Percentiles rank a stretch among this genome's conserved stretches.
These are phyloP conservation scores for Drosophila differens DNA, from an alignment of 2,888 invertebrate species.

Conservation along the genomic window DNA sequence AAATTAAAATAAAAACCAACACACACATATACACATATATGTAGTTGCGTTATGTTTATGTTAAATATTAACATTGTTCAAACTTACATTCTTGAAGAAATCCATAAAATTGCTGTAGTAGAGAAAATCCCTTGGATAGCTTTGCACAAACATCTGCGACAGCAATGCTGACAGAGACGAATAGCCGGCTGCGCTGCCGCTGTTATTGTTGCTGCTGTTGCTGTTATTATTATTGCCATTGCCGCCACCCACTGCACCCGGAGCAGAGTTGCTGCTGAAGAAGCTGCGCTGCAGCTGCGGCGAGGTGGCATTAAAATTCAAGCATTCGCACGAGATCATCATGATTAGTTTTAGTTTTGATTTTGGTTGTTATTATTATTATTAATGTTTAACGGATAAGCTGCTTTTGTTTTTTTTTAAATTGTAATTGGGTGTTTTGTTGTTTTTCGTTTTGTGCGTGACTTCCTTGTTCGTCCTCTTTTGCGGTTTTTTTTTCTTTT, in stretches of 20 bases:
- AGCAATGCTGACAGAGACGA: constrained; percentile 51
- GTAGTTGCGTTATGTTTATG: background rate
- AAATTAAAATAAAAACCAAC: constrained; percentile 32
- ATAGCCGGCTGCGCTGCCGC: constrained; percentile 27
- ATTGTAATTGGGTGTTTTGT: constrained; percentile 27
- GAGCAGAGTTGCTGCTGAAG: constrained; percentile 1
- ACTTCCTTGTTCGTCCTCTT: constrained; percentile 61
- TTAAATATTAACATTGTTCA: background rate
- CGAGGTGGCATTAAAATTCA: constrained; percentile 86
- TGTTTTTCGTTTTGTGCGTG: constrained; percentile 49
- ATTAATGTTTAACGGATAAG: constrained; percentile 35
- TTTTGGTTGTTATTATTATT: constrained; percentile 25
- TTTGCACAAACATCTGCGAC: constrained; percentile 69
- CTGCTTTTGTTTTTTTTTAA: constrained; percentile 1
- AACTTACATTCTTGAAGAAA: constrained; percentile 82
- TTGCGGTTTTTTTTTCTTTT: constrained; percentile 31
- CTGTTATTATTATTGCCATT: constrained; percentile 34
- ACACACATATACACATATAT: background rate
- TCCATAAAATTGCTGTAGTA: constrained; percentile 79
- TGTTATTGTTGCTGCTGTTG: constrained; percentile 17
- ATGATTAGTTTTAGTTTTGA: constrained; percentile 62
- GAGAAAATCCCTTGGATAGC: constrained; percentile 68
- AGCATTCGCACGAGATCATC: constrained; percentile 89
- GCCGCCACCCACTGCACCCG: constrained; percentile 18
- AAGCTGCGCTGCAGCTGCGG: constrained; percentile 52